Conservation (phyloP, 2,888 invertebrate genomes). For the Andrena bicolor region DNA sequence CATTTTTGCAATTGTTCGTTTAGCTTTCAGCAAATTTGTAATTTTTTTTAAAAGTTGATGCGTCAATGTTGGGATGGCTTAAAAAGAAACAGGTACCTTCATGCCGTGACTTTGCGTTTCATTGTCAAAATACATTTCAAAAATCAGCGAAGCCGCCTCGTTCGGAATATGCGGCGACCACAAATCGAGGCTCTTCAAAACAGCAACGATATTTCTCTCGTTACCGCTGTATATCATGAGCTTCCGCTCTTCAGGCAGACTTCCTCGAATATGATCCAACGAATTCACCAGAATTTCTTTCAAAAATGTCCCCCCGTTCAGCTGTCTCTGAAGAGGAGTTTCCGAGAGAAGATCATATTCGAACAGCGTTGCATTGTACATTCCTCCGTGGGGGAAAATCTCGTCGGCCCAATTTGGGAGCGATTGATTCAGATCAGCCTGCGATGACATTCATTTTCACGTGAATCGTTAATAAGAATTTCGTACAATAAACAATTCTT, state of each 20-base stretch:
- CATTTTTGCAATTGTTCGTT: no score
- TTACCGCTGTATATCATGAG: conserved; percentile 79
- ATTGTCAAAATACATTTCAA: conserved; percentile 75
- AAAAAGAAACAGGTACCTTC: conserved; percentile 71
- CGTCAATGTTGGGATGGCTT: not conserved
- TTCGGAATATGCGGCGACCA: conserved; percentile 78
- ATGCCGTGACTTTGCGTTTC: conserved; percentile 71
- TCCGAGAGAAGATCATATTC: conserved; percentile 87
- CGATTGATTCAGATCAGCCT: conserved; percentile 81
- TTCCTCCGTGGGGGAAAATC: conserved; percentile 85
- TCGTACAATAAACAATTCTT: not conserved
- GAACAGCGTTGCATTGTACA: conserved; percentile 86
- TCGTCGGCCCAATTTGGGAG: conserved; percentile 87
- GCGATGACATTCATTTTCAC: not conserved
- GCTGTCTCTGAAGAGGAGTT: conserved; percentile 84
- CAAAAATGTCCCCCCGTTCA: conserved; percentile 86
- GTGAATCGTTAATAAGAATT: not conserved
- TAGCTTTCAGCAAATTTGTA: no score
- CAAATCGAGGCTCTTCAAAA: conserved; percentile 76
- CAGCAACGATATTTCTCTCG: conserved; percentile 77
- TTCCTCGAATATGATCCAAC: conserved; percentile 39
- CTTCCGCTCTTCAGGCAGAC: conserved; percentile 58
- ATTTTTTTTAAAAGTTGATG: not conserved
- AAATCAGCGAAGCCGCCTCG: conserved; percentile 76
- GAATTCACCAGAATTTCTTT: conserved; percentile 75